A percentile compares a stretch with the other conserved stretches of the same genome.
Conservation (phyloP, 2,113 vertebrate genomes). For the Lipophrys pholis region DNA sequence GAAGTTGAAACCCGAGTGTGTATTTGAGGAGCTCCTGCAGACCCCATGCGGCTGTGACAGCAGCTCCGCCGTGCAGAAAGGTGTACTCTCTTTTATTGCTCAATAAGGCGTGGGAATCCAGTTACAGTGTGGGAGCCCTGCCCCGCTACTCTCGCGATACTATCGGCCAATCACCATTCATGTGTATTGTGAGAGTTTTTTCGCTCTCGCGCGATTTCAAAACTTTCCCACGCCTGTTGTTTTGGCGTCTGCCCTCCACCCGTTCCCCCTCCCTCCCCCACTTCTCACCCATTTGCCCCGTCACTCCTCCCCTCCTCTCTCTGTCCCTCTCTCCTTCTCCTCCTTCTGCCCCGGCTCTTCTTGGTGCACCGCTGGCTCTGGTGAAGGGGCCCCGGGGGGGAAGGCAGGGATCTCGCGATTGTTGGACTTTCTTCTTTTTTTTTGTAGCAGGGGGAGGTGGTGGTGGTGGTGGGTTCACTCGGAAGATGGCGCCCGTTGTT, state of each 20-base stretch:
- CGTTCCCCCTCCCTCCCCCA: constrained; percentile 32
- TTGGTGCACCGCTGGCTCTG: constrained; percentile 48
- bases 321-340: constrained; percentile 15
- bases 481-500: constrained; percentile 99
- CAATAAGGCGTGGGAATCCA: constrained; percentile 75
- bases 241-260: constrained; percentile 63
- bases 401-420: constrained; percentile 81
- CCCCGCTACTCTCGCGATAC: constrained; percentile 77
- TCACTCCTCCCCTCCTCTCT: constrained; percentile 25
- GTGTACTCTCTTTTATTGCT: constrained; percentile 59
- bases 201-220: constrained; percentile 68
- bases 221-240: constrained; percentile 86
- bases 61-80: constrained; percentile 1
- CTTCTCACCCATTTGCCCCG: constrained; percentile 46
- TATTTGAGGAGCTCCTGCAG: too few relatives aligned
- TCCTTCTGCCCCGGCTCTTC: constrained; percentile 49
- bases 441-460: background rate
- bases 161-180: background rate
- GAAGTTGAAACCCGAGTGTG: too few relatives aligned
- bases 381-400: constrained; percentile 21
- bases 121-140: constrained; percentile 34
- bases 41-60: too few relatives aligned
- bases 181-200: constrained; percentile 73
- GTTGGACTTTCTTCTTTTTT: constrained; percentile 83
- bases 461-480: constrained; percentile 85